Base-by-base conservation (phyloP, 1,140 invertebrate genomes). In the Harpegnathos saltator region DNA sequence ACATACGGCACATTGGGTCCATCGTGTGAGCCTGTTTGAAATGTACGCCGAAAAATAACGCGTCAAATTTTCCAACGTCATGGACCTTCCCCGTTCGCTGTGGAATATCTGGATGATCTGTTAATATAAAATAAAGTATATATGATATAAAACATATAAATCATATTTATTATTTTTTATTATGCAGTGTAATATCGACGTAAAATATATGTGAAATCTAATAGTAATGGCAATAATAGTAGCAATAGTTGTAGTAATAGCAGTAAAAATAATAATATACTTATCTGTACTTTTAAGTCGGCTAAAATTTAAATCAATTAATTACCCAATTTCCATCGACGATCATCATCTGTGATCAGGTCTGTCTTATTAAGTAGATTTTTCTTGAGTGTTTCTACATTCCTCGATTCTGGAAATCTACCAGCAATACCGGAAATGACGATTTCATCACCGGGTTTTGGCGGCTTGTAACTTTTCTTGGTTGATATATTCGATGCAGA, bases 1-100 rank as follows among this genome's bases (percentile, higher is more conserved):
- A 92, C 77, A 98, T 95, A 77, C 98, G 95, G 86, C 97, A 96
- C 96, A 98, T 98, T 0, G 98, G 98, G 89, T 99, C 98, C 97
- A 98, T 97, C 12, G 95, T 95, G 82, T 98, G 95, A 0, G 97
- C 97, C 92, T 98, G 97, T 83, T 97, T 97, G 87, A 95, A 96
- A 87, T 97, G 97, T 0, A 98, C 96, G 0, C 95, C 97, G 92
- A 98, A 98, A 93, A 97, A 98, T 0, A 96, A 94, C 0, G 97
- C 96, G 92, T 98, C 98, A 84, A 98, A 98, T 92, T 98, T 98
- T 24, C 95, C 94, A 1, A 98, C 93, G 91, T 97, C 95, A 87
- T 96, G 96, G 58, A 99, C 94, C 93, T 98, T 98, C 29, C 98
- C 98, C 62, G 96, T 97, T 68, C 97, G 93, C 88, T 96, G 95